Evolutionary conservation across 2,888 invertebrate genomes (phyloP), one percentile per base, ranked within the genome.

Genomic region (Spodoptera littoralis): DNA sequence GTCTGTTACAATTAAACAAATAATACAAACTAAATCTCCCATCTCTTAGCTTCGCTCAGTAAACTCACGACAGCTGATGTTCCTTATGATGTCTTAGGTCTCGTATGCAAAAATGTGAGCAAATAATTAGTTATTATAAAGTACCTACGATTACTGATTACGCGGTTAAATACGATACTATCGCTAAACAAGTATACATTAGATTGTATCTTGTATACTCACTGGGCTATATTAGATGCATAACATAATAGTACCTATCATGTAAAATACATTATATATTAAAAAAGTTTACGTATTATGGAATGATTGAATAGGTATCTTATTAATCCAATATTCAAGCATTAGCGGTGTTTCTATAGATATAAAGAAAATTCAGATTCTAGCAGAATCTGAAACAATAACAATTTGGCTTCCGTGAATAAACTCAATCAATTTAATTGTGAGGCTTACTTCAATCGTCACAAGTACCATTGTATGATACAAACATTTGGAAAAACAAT

Each of bases 391-490:
- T 13, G 6, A 64, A 62, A 57, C 12, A 24, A 22, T 57, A 62
- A 43, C 60, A 30, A 56, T 36, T 13, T 63, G 42, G n/a, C 5
- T 48, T 49, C 36, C 36, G 36, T 36, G 9, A 43, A 52, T 51
- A 45, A 57, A 52, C 13, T 56, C 53, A 59, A 43, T 22, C 8
- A 63, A 27, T 58, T 45, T 59, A 5, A 47, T 45, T 45, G 18
- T 30, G 42, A 58, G 13, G 47, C 41, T 73, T 55, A 42, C 27
- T 51, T 13, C 11, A 18, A 42, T n/a, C 22, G 44, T 22, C 13
- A 49, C 44, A 57, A 30, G 52, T 55, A 61, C 58, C 64, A 74
- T 77, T 66, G 24, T 47, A 76, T 74, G 60, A 74, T 59, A 73
- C 63, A 62, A 52, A 11, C 42, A 22, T 57, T 54, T 65, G 24